Evolutionary conservation across 64 coral and sea anemone genomes (phyloP).

Genomic region (Orbicella faveolata): DNA sequence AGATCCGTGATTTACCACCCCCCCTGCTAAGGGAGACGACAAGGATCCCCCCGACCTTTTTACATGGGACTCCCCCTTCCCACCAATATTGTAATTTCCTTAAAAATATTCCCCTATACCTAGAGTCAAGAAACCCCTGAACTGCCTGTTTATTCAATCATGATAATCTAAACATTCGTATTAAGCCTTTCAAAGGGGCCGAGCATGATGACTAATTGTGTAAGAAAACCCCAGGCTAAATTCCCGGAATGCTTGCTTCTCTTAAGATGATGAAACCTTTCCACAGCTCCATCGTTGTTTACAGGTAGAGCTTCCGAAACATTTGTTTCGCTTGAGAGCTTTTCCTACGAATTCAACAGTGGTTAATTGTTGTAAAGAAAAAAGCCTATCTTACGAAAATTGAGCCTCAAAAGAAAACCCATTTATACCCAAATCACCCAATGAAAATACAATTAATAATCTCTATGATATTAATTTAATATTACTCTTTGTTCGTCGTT

Average conservation of each 20-base stretch:
- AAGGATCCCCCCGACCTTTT: no score
- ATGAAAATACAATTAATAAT: not conserved
- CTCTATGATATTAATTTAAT: not conserved
- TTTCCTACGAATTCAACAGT: not conserved
- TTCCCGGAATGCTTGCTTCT: not conserved
- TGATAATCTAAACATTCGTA: not conserved
- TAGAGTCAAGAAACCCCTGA: not conserved
- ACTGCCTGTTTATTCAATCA: not conserved
- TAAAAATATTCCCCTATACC: not conserved
- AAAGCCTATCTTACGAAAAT: not conserved
- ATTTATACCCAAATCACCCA: not conserved
- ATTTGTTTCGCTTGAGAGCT: not conserved
- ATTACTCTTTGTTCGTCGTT: not conserved
- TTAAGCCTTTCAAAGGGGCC: not conserved
- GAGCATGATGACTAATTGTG: constrained; percentile 1
- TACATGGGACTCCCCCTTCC: no score
- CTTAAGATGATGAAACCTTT: not conserved
- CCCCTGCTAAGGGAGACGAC: no score
- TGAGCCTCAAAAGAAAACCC: not conserved
- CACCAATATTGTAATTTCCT: not conserved
- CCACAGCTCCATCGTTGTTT: not conserved
- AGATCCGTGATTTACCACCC: no score
- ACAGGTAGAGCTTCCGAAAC: not conserved
- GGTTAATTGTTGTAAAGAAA: constrained; percentile 2
- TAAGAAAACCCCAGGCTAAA: constrained; percentile 1